These are phyloP conservation scores for Desoria tigrina DNA, from an alignment of 2,888 invertebrate genomes.

Conservation along the genomic window DNA sequence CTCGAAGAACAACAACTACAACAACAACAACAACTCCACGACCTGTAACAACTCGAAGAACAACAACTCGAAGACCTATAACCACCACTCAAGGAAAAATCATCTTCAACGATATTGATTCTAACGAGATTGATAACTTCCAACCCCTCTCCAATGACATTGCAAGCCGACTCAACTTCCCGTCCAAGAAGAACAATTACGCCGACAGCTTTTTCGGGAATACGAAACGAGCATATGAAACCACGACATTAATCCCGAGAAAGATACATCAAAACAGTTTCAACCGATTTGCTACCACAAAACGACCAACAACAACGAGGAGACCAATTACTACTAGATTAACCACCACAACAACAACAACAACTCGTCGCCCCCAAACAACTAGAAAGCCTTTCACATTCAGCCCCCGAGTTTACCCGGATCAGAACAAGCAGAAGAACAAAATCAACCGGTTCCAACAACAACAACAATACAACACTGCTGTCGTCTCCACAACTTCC, in stretches of 20 bases:
- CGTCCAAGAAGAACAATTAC: background rate
- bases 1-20: constrained; percentile 31
- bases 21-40: constrained; percentile 28
- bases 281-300: constrained; percentile 31
- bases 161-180: constrained; percentile 15
- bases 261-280: constrained; percentile 21
- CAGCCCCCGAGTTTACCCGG: constrained; percentile 38
- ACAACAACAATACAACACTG: constrained; percentile 13
- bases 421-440: constrained; percentile 18
- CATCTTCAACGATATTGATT: constrained; percentile 50
- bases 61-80: constrained; percentile 18
- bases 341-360: constrained; percentile 12
- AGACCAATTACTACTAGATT: constrained; percentile 19
- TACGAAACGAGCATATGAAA: constrained; percentile 7
- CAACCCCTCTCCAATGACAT: constrained; percentile 5
- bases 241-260: constrained; percentile 22
- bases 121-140: constrained; percentile 48
- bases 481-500: constrained; percentile 18
- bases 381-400: constrained; percentile 46
- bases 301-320: constrained; percentile 19
- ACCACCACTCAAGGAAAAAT: constrained; percentile 32
- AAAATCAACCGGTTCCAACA: constrained; percentile 19
- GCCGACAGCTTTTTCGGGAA: constrained; percentile 24
- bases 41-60: constrained; percentile 23
- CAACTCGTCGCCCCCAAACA: constrained; percentile 27